Base-by-base conservation (phyloP, 2,113 vertebrate genomes). In the Carlito syrichta region DNA sequence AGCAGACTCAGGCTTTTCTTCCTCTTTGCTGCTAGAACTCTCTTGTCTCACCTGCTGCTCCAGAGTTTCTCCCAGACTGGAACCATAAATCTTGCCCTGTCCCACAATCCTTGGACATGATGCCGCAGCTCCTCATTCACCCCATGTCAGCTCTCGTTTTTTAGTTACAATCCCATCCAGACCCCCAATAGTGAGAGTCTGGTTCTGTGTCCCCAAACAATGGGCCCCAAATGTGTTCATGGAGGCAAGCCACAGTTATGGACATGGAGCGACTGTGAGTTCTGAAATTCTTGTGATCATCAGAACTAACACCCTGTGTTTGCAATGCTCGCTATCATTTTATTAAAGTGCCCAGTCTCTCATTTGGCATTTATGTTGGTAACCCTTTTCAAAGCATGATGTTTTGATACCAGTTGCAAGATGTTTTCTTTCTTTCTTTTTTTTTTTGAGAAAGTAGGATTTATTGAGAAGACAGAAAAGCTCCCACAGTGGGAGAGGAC, bases 161-260 rank as follows among this genome's bases (percentile, higher is more conserved):
- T 17, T 16, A 43, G n/a, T 43, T 38, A 50, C 7, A 13, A 20
- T 30, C 23, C 32, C 38, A 3, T 14, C 7, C 40, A 30, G 45
- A 63, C 35, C 35, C 30, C 1, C 2, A 40, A 23, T 1, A 56
- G 22, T 25, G 17, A 17, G n/a, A n/a, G n/a, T n/a, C 16, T 35
- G 40, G 13, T 66, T 3, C 8, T 50, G 0, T 0, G 14, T 0
- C 43, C 35, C 11, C 23, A 56, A 23, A 19, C 5, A n/a, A 1
- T 17, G 19, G 8, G 0, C 52, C 22, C 45, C 63, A 40, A n/a
- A 45, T 30, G 9, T 79, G 17, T 9, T 58, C 63, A 62, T 2
- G 12, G 68, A 48, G n/a, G 2, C 25, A 6, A 12, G 7, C 13
- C 54, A 27, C 3, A 25, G 23, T 43, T 62, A 62, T 81, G n/a